These are phyloP conservation scores for Zootermopsis nevadensis DNA, from an alignment of 2,888 invertebrate genomes.

Conservation along the genomic window DNA sequence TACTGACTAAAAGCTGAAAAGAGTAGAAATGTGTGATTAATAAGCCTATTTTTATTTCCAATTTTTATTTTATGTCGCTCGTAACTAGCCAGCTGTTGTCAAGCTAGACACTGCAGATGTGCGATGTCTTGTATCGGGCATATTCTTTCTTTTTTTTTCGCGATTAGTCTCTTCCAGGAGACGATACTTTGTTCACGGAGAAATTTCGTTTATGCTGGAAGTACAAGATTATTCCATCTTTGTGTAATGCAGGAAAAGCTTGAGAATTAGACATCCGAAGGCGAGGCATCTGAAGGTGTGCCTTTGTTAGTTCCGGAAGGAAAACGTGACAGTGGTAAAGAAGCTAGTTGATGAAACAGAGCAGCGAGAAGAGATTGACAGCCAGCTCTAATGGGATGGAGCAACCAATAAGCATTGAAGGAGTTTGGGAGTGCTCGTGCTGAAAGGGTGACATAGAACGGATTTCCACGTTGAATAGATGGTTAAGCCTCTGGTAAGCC, in stretches of 20 bases:
- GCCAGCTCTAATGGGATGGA: neutral
- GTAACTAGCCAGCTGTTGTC: too few relatives aligned
- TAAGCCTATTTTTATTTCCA: too few relatives aligned
- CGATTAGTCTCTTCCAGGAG: neutral
- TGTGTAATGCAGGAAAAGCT: neutral
- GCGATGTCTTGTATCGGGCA: too few relatives aligned
- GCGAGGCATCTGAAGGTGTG: neutral
- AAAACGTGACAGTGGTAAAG: too few relatives aligned
- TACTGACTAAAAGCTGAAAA: too few relatives aligned
- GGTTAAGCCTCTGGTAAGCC: neutral
- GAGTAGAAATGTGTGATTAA: too few relatives aligned
- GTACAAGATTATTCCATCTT: constrained; percentile 12
- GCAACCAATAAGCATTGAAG: neutral
- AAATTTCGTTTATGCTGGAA: neutral
- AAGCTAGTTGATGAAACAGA: too few relatives aligned
- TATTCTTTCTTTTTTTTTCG: too few relatives aligned
- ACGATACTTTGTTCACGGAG: too few relatives aligned
- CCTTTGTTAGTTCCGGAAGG: neutral
- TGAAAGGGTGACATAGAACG: neutral
- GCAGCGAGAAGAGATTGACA: too few relatives aligned
- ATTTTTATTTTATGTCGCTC: too few relatives aligned
- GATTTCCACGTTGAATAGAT: neutral
- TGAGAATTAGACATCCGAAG: neutral
- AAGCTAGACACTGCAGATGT: too few relatives aligned
- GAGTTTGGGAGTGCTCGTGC: neutral